Conservation (phyloP, 2,113 vertebrate species). For the Myotis davidii region DNA sequence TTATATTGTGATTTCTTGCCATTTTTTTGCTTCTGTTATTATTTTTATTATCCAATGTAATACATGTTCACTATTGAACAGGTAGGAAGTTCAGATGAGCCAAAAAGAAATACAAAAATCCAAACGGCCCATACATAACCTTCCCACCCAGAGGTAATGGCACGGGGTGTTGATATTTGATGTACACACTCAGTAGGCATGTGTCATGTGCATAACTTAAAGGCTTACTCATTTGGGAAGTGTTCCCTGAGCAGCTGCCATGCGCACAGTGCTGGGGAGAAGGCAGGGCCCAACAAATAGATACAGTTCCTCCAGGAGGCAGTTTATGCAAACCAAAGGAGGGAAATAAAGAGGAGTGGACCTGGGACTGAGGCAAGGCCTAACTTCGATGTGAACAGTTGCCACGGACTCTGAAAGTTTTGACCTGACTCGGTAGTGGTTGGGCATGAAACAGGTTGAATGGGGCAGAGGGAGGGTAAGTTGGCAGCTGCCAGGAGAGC, state of each 20-base stretch:
- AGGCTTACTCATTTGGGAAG: neutral
- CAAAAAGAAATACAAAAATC: conserved; percentile 10
- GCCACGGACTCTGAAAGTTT: neutral
- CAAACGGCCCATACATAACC: neutral
- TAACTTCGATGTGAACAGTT: neutral
- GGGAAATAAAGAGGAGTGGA: neutral
- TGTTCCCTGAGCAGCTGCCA: neutral
- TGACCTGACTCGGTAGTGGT: neutral
- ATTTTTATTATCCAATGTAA: conserved; percentile 27
- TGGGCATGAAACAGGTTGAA: neutral
- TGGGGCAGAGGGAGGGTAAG: neutral
- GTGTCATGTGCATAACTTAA: neutral
- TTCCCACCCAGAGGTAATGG: neutral
- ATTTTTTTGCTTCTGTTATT: neutral
- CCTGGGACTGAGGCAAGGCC: neutral
- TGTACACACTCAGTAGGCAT: neutral
- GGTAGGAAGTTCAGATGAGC: neutral
- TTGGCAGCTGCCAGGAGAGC: neutral
- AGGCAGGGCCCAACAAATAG: neutral
- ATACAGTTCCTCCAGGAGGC: neutral
- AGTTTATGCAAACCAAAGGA: neutral
- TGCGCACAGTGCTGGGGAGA: neutral
- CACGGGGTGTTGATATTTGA: neutral
- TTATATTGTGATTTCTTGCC: conserved; percentile 8
- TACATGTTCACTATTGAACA: neutral